Base-by-base conservation (phyloP, 2,113 vertebrate species). In the Tychaedon coryphoeus region DNA sequence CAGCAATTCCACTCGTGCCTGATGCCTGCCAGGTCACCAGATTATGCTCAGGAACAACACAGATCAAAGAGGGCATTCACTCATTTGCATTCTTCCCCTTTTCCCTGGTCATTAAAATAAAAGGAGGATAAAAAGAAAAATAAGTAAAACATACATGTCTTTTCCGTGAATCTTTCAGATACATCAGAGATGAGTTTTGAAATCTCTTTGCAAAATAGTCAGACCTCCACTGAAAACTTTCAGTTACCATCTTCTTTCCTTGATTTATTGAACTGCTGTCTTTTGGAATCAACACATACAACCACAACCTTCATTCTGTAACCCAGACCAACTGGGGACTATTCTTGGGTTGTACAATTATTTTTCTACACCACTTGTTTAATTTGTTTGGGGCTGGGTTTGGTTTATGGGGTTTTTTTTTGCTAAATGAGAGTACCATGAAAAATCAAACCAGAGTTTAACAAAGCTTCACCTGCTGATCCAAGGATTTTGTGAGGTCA, bases 1-100 rank as follows among this genome's bases (percentile, higher is more conserved):
- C 66, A 89, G 91, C 90, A 86, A 60, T 64, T 93, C 80, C 38
- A 40, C 81, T 53, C 20, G 5, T 72, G 87, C 91, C 89, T 85
- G 70, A 38, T 2, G 79, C 90, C 75, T 96, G 94, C 96, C 96
- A 92, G 92, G 90, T 92, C 57, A 82, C 61, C 70, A 86, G 95
- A 93, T 95, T 94, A 96, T 53, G 79, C 42, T 77, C 67, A 69
- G 78, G 56, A 86, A 20, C 56, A 77, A 14, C 66, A 34, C 43
- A 45, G 58, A 95, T 66, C 73, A 83, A 93, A 93, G 86, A 80
- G 45, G 88, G 61, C 92, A 88, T 97, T 97, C 90, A 96, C 71
- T 71, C 48, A 26, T 84, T 95, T 92, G 60, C 94, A 96, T 97
- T 97, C 93, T 88, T 96, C 64, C 75, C 56, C 26, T 88, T 89